Conservation (phyloP, 2,113 vertebrate species). For the Crypturellus undulatus region DNA sequence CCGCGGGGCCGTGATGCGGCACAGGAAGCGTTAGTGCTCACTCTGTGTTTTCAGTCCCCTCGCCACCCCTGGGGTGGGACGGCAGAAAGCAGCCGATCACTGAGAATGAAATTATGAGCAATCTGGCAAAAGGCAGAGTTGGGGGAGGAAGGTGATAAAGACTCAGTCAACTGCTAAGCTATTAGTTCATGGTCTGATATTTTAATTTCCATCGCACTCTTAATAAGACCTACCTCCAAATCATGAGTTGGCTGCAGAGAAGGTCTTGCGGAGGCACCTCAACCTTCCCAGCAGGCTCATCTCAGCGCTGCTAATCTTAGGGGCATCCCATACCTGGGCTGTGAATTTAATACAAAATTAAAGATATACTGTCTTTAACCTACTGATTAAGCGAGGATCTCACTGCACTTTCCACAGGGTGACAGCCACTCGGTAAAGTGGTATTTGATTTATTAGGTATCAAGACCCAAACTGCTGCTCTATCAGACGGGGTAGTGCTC, state of each 20-base stretch:
- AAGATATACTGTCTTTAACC: neutral
- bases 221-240: conserved; percentile 32
- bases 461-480: neutral
- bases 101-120: conserved; percentile 69
- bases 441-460: neutral
- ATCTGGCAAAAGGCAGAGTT: conserved; percentile 57
- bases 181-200: conserved; percentile 34
- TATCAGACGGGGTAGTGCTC: conserved; percentile 10
- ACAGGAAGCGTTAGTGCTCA: conserved; percentile 75
- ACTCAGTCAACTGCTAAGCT: conserved; percentile 67
- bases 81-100: conserved; percentile 54
- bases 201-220: conserved; percentile 34
- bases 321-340: fast-evolving
- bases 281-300: neutral
- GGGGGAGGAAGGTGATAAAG: conserved; percentile 72
- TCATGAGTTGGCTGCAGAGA: neutral
- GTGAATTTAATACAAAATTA: neutral
- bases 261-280: neutral
- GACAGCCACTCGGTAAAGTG: neutral
- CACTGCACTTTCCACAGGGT: neutral
- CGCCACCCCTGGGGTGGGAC: conserved; percentile 59
- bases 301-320: neutral
- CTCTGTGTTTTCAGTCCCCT: conserved; percentile 70
- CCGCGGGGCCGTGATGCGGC: conserved; percentile 59
- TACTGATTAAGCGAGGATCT: neutral